Base-by-base conservation (phyloP, 64 coral and sea anemone species). In the Actinia tenebrosa region DNA sequence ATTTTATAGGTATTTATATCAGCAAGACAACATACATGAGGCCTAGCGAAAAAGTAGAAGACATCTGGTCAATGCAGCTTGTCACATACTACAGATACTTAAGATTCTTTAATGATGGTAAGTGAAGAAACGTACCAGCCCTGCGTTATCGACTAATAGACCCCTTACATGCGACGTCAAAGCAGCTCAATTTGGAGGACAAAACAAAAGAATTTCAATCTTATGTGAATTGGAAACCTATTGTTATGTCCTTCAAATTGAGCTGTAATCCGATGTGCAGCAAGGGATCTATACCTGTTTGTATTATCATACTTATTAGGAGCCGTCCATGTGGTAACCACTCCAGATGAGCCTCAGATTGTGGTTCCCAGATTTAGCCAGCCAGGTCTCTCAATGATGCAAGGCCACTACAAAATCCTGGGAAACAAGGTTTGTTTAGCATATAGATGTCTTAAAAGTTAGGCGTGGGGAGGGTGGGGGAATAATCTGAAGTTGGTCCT, bases 61-160 rank as follows among this genome's bases (percentile, higher is more conserved):
- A 95, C 42, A 47, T 80, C 10, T 90, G 93, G 27, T 89, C 93
- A 7, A 87, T 90, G 43, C 97, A 99, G 18, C 47, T 95, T 17
- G 90, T 99, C 25, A 86, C 91, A 56, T 99, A 99, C 60, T 99
- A 95, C 75, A 89, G 97, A 89, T 99, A 99, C 79, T 90, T 99
- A 66, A 87, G 97, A 45, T 99, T 99, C 54, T 95, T 92, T 64
- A 89, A 62, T 69, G 91, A 99, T 25, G 93, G 94, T 97, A 88
- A 86, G 94, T 86, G 30, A 37, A 37, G 30, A 1, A 66, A 66
- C 63, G 0, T 4, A 6, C 13, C 19, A 66, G 7, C 0, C 5
- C 4, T 6, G 1, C 4, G 7, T n/a, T 23, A 20, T 4, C 0
- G 19, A 66, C 4, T 23, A 59, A 59, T 59, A 6, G 56, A 59